Evolutionary conservation across 2,113 vertebrate species (phyloP).

Genomic region (Actenoides lindsayi): DNA sequence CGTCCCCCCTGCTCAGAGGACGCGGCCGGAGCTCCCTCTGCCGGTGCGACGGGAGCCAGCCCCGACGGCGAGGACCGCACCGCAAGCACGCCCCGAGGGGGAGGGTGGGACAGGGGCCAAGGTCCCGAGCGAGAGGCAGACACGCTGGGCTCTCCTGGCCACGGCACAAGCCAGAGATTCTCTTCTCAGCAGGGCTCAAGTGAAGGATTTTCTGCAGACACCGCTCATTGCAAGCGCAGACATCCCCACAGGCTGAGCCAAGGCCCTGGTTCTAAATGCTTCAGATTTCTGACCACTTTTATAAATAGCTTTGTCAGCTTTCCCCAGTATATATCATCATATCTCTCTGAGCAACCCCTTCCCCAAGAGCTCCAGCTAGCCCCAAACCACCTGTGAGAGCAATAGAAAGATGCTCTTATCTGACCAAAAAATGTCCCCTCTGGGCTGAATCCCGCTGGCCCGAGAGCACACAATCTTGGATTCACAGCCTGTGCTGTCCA

Average conservation of each 20-base stretch:
- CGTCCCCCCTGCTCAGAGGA: neutral
- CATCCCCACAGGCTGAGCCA: neutral
- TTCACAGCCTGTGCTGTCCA: slow-evolving; percentile 40
- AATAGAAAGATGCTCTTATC: neutral
- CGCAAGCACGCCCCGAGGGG: neutral
- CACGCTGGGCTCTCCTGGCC: neutral
- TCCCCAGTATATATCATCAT: neutral
- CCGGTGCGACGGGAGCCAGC: neutral
- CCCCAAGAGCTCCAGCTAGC: neutral
- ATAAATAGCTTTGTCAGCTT: neutral
- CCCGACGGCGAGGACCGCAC: neutral
- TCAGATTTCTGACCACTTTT: neutral
- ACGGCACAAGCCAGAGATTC: neutral
- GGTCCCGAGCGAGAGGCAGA: neutral
- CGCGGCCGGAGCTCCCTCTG: slow-evolving; percentile 53
- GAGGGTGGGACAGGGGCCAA: neutral
- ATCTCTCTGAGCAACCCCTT: neutral
- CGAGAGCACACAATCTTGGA: neutral
- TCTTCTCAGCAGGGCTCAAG: neutral
- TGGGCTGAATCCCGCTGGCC: slow-evolving; percentile 1
- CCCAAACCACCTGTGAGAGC: neutral
- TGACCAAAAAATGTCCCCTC: neutral
- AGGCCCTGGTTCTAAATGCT: neutral
- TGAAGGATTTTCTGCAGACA: neutral
- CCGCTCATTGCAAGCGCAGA: accelerated